phyloP scores from a whole-genome alignment of 2,888 invertebrate species.

The Cylindroiulus punctatus region DNA sequence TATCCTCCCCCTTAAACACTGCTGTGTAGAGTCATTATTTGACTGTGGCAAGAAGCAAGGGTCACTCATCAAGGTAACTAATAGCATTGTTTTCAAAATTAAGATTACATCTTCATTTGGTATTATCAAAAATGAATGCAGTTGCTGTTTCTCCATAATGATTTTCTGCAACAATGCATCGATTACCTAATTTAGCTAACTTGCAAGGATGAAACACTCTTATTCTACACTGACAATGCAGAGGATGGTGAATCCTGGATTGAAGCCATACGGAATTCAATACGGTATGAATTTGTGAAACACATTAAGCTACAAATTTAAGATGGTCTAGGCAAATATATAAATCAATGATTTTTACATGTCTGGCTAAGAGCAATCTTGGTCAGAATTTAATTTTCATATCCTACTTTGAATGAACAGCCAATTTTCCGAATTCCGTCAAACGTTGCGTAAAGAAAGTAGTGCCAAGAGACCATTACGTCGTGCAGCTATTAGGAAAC shows the following conservation, averaged over 20 bases:
- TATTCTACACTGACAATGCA: conserved; percentile 48
- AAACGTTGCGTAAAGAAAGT: conserved; percentile 56
- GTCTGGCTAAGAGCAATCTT: no score
- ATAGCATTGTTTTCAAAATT: neutral
- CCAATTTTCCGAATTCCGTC: conserved; percentile 39
- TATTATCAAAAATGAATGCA: neutral
- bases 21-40: conserved; percentile 72
- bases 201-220: conserved; percentile 52
- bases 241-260: conserved; percentile 53
- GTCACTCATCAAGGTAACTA: conserved; percentile 69
- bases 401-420: neutral
- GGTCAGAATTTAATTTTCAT: neutral
- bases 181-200: conserved; percentile 35
- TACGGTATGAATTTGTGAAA: neutral
- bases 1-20: conserved; percentile 77
- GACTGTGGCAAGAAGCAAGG: conserved; percentile 73
- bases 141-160: no score
- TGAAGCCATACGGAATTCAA: neutral
- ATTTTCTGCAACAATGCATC: neutral
- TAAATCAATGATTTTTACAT: no score
- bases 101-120: neutral
- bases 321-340: no score
- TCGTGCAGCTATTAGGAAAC: conserved; percentile 48
- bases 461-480: conserved; percentile 53
- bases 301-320: no score